Evolutionary conservation across 1,140 invertebrate genomes (phyloP), one percentile per base, ranked within the genome.

Genomic region (Microplitis mediator): DNA sequence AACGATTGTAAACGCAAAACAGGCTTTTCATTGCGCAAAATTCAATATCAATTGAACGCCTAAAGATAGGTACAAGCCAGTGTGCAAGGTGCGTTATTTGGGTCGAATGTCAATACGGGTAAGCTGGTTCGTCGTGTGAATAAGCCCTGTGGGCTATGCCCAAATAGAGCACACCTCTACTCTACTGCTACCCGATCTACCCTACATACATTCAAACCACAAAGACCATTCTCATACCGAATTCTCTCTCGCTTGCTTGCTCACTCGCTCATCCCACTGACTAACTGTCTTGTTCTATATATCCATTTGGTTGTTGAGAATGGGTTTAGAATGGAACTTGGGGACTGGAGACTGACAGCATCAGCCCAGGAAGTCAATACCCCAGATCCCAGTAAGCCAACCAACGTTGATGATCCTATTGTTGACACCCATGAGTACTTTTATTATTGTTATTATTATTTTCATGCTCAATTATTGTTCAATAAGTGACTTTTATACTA

Each of bases 51-150:
- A 58, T 9, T 58, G 56, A 74, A 74, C 68, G 64, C 58, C 11
- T 34, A 54, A 62, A 39, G 23, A 32, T 39, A 34, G 64, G 60
- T 58, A 60, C 16, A 51, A 45, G 39, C 39, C 39, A 45, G 39
- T 45, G 75, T 75, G 35, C 8, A 16, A 70, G 69, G 34, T 69
- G 73, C 76, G 75, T 77, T 79, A 79, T 80, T 79, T 76, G 35
- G 78, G 76, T 80, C 78, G 77, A 79, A 69, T 62, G 73, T 76
- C 75, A 74, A 68, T 69, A 74, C 71, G 69, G 75, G 52, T 23
- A 31, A 58, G 56, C 23, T n/a, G 52, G 23, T 23, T 58, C 8
- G 8, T 45, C 39, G 56, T 58, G 56, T 58, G 56, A 58, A 58
- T 58, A 58, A 11, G 4, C 56, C 56, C 56, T 58, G 56, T 23